Conservation (phyloP, 2,888 invertebrate genomes). For the Bombylius discolor region DNA sequence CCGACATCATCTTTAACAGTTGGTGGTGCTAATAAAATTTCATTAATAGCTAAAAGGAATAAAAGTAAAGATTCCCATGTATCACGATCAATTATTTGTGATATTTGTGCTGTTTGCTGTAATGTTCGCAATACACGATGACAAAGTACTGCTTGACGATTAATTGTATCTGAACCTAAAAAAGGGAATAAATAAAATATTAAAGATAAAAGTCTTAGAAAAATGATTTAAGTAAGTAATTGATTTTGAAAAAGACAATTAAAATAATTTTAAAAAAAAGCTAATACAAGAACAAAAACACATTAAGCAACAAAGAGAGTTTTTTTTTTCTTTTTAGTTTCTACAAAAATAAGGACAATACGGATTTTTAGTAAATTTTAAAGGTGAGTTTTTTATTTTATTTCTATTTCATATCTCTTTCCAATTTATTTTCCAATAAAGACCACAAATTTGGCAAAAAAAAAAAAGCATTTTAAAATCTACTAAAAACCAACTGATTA, state of each 20-base stretch:
- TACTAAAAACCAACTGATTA: too few relatives aligned
- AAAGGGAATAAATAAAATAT: slow-evolving; percentile 3
- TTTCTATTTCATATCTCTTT: too few relatives aligned
- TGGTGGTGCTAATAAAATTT: slow-evolving; percentile 82
- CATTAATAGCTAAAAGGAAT: slow-evolving; percentile 80
- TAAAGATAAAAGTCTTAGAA: not conserved
- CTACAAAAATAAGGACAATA: too few relatives aligned
- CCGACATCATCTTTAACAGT: slow-evolving; percentile 90
- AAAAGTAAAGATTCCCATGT: slow-evolving; percentile 85
- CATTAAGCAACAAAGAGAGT: too few relatives aligned
- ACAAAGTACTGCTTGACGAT: slow-evolving; percentile 85
- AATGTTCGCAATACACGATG: slow-evolving; percentile 78
- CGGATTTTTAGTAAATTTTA: too few relatives aligned
- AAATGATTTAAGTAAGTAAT: not conserved
- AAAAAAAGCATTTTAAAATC: too few relatives aligned
- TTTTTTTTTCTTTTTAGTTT: not conserved
- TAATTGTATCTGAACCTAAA: slow-evolving; percentile 74
- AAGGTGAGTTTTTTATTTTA: too few relatives aligned
- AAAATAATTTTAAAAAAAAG: not conserved
- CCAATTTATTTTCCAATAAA: too few relatives aligned
- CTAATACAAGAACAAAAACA: not conserved
- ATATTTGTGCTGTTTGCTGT: slow-evolving; percentile 66
- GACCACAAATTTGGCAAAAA: too few relatives aligned
- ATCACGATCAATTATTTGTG: slow-evolving; percentile 60
- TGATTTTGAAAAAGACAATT: not conserved